Evolutionary conservation across 2,888 invertebrate genomes (phyloP).

Genomic region (Dromius quadrimaculatus): DNA sequence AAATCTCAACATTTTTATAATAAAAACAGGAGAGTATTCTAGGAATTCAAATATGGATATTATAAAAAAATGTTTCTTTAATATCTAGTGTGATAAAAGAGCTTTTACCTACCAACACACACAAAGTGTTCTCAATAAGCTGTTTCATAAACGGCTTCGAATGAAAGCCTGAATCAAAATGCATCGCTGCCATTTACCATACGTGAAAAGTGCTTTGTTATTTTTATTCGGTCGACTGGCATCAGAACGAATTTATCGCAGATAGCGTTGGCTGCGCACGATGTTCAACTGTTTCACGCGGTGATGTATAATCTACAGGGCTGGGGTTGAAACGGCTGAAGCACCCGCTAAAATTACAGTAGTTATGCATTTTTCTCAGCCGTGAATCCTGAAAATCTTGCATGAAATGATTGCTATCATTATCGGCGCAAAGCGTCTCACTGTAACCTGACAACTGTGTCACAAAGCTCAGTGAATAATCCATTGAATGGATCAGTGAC

Average conservation of each 20-base stretch:
- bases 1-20: too few species aligned
- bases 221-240: conserved; percentile 46
- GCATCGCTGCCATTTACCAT: conserved; percentile 44
- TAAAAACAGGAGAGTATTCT: too few species aligned
- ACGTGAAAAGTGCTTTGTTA: conserved; percentile 51
- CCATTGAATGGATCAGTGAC: too few species aligned
- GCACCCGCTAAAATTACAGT: conserved; percentile 38
- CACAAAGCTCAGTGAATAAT: too few species aligned
- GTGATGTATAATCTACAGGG: conserved; percentile 38
- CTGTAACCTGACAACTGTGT: conserved; percentile 27
- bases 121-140: conserved; percentile 34
- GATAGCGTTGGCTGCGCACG: conserved; percentile 22
- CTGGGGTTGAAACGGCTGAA: conserved; percentile 7
- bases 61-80: too few species aligned
- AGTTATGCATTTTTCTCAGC: conserved; percentile 51
- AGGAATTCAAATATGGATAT: too few species aligned
- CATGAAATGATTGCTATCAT: conserved; percentile 57
- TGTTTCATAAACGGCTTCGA: conserved; percentile 38
- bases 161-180: conserved; percentile 41
- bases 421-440: conserved; percentile 45
- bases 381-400: conserved; percentile 57
- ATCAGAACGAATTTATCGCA: conserved; percentile 47
- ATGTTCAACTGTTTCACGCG: conserved; percentile 25
- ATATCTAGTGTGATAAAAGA: conserved; percentile 24
- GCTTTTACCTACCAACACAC: conserved; percentile 12